These are phyloP conservation scores for Leptobrachium leishanense DNA, from an alignment of 2,113 vertebrate species.

Conservation along the genomic window DNA sequence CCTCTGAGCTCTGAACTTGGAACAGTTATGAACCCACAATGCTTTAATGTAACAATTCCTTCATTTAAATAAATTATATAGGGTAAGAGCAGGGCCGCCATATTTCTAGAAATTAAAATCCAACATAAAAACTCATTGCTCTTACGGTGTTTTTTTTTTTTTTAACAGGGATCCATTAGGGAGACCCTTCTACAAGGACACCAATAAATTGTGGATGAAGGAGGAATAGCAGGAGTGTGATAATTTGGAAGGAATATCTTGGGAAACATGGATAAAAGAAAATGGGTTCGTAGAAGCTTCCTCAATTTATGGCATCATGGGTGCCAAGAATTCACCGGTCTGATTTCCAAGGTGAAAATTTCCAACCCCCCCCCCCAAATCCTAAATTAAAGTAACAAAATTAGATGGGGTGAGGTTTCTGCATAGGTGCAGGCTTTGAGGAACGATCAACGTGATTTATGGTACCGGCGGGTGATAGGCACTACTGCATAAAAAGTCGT, in stretches of 20 bases:
- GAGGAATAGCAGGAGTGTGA: no score
- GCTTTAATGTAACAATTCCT: not conserved
- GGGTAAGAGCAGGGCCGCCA: no score
- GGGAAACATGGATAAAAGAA: no score
- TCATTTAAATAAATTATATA: not conserved
- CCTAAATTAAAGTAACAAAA: conserved; percentile 29
- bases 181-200: no score
- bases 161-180: no score
- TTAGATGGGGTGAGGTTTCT: not conserved
- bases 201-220: no score
- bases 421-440: conserved; percentile 15
- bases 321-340: not conserved
- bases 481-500: conserved; percentile 27
- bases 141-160: no score
- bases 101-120: no score
- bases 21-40: not conserved
- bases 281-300: not conserved
- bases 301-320: not conserved
- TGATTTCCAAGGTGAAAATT: not conserved
- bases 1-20: conserved; percentile 33
- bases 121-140: no score
- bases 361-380: not conserved
- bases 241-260: no score
- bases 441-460: conserved; percentile 38
- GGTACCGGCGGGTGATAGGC: conserved; percentile 21